Percentiles rank a stretch among this genome's conserved stretches.
Evolutionary conservation across 2,888 invertebrate genomes (phyloP).

Genomic region (Mimachlamys varia): DNA sequence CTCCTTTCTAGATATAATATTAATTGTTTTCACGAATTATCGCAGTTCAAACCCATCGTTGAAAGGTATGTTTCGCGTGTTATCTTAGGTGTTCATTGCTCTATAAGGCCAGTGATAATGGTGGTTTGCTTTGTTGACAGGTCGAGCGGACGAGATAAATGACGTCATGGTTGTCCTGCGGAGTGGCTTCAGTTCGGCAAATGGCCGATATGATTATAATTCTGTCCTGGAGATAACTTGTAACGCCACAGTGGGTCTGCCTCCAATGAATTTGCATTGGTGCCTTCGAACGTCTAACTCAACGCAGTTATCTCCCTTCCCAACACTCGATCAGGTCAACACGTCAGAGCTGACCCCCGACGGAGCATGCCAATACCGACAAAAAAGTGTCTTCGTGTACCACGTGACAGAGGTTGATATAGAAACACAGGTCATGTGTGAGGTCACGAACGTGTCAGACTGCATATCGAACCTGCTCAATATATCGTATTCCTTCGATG

Average conservation of each 20-base stretch:
- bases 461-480: background rate
- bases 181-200: constrained; percentile 1
- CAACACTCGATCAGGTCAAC: background rate
- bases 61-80: too few species aligned
- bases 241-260: background rate
- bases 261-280: background rate
- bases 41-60: too few species aligned
- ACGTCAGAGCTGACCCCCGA: background rate
- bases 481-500: background rate
- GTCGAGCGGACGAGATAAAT: background rate
- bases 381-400: background rate
- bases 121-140: background rate
- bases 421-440: background rate
- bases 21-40: too few species aligned
- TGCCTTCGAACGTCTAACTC: background rate
- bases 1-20: too few species aligned
- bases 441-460: background rate
- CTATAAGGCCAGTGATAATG: too few species aligned
- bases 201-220: background rate
- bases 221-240: background rate
- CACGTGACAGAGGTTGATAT: background rate
- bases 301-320: background rate
- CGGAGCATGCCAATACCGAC: background rate
- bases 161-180: background rate
- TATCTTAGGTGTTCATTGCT: too few species aligned